Percentiles rank a stretch among this genome's conserved stretches.
Conservation (phyloP, 2,113 vertebrate species). For the Ia io region DNA sequence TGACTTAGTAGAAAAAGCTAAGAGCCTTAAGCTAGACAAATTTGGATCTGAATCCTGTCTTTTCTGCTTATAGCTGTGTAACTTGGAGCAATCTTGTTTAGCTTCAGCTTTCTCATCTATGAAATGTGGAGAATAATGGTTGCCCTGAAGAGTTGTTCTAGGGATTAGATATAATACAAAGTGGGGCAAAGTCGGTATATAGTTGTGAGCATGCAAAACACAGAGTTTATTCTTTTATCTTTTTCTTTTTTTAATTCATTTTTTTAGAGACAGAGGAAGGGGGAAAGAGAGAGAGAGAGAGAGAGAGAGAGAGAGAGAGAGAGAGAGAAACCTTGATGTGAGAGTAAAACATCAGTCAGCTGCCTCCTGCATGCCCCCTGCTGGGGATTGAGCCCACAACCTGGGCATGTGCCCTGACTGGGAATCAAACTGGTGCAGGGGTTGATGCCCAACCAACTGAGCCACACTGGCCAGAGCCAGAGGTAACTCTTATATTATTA, state of each 20-base stretch:
- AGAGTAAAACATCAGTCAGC: not conserved
- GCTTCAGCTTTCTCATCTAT: not conserved
- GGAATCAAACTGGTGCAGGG: not conserved
- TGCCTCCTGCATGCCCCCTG: not conserved
- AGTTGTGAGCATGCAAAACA: not conserved
- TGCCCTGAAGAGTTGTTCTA: not conserved
- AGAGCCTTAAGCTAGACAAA: slow-evolving; percentile 21
- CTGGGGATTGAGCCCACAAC: not conserved
- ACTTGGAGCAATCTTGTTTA: not conserved
- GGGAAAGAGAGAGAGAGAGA: not conserved
- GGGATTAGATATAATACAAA: not conserved
- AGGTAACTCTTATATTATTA: not conserved
- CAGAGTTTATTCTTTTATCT: not conserved
- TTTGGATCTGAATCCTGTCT: not conserved
- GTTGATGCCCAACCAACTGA: not conserved
- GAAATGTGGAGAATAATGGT: not conserved
- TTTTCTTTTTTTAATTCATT: not conserved
- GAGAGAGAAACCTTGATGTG: not conserved
- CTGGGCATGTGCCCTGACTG: not conserved
- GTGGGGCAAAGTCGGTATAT: not conserved
- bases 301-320: not conserved
- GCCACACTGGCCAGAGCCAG: not conserved
- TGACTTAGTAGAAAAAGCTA: not conserved
- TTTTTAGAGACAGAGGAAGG: not conserved
- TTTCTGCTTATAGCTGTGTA: not conserved